Conservation (phyloP, 1,140 invertebrate species). For the Drosophila miranda region DNA sequence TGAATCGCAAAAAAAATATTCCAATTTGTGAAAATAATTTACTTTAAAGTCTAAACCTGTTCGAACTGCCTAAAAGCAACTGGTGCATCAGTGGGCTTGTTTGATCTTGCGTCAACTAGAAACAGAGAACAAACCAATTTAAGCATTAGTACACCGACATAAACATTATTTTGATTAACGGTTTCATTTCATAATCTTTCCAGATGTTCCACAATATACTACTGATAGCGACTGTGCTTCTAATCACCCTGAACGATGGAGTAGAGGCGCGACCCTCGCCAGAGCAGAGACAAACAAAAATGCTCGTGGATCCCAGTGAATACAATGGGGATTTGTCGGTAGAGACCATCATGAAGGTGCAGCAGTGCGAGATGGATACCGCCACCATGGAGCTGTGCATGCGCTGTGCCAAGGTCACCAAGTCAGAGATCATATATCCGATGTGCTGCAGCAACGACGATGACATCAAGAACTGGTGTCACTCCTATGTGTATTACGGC, state of each 20-base stretch:
- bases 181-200: conserved; percentile 4
- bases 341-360: conserved; percentile 70
- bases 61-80: too few relatives aligned
- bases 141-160: too few relatives aligned
- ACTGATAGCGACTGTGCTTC: not conserved
- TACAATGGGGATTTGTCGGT: conserved; percentile 64
- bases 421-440: conserved; percentile 83
- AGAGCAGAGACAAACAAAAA: not conserved
- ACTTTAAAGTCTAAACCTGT: too few relatives aligned
- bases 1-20: not conserved
- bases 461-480: conserved; percentile 81
- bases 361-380: conserved; percentile 66
- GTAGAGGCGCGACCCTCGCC: conserved; percentile 44
- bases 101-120: too few relatives aligned
- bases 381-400: conserved; percentile 82
- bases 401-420: conserved; percentile 83
- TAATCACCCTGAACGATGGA: conserved; percentile 7
- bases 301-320: conserved; percentile 51
- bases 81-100: too few relatives aligned
- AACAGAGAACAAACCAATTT: too few relatives aligned
- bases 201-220: conserved; percentile 49
- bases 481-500: conserved; percentile 72
- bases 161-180: conserved; percentile 9
- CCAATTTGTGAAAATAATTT: conserved; percentile 12
- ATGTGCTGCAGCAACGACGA: conserved; percentile 83